Evolutionary conservation across 2,888 invertebrate species (phyloP), one percentile per base, ranked within the genome.

Genomic region (Anarsia innoxiella): DNA sequence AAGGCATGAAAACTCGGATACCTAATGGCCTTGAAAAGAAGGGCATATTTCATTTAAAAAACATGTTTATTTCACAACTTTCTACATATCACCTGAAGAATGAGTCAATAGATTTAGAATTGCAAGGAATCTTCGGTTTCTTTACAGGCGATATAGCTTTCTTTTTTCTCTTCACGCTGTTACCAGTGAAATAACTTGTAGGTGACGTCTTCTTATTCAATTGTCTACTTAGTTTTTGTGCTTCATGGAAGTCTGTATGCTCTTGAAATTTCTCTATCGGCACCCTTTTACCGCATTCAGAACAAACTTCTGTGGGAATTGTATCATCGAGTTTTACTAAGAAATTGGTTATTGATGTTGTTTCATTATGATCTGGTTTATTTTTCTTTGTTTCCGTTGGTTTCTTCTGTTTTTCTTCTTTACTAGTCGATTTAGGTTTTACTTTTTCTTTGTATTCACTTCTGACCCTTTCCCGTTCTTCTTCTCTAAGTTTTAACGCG

Each of bases 221-320:
- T 69, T 90, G 87, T 49, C 86, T 77, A 51, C 90, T 93, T 35
- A 97, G 67, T 57, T 90, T 90, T 59, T 90, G 88, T 3, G 97
- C 97, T 53, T 92, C 87, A 68, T 97, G 97, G 66, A 90, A 95
- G 77, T 97, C 96, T 53, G 87, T 71, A 73, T 96, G 96, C 59
- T 94, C 92, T 1, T 84, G 66, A 51, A 91, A 83, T 41, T 91
- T 91, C 42, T 87, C 86, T 2, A 86, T 48, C 8, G 86, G 66
- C 36, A 96, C 78, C 42, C 66, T 76, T 59, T 88, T 87, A 14
- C 88, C 83, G 71, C 96, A 96, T 59, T 92, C 88, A 0, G 82
- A 51, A 71, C 96, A 96, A 28, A 64, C 72, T 54, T 88, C 80
- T 23, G 72, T 73, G 23, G 65, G 66, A 19, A 66, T 46, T 29